phyloP scores from a whole-genome alignment of 1,140 invertebrate genomes.

The Drosophila rhopaloa region DNA sequence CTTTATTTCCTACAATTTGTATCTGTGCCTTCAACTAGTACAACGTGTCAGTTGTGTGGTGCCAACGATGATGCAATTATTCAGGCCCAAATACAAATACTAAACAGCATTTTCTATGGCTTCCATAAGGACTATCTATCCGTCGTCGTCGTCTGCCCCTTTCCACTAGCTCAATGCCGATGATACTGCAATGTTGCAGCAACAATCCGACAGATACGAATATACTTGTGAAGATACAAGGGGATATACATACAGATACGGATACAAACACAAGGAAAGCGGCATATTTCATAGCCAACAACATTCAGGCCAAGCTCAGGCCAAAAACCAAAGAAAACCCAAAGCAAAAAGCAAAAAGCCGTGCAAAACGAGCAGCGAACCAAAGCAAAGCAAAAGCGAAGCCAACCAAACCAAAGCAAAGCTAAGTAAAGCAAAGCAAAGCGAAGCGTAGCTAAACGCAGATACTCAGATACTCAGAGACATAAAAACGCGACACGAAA shows the following conservation, averaged over 20 bases:
- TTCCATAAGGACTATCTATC: constrained; percentile 41
- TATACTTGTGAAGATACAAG: constrained; percentile 14
- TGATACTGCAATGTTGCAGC: constrained; percentile 47
- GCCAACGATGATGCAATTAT: constrained; percentile 47
- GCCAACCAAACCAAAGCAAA: constrained; percentile 32
- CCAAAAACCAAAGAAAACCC: constrained; percentile 59
- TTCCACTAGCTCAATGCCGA: constrained; percentile 16
- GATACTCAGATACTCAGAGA: constrained; percentile 48
- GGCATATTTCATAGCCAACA: constrained; percentile 48
- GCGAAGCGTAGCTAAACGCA: constrained; percentile 42
- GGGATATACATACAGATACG: constrained; percentile 13
- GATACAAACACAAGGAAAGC: constrained; percentile 32
- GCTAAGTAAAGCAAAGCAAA: constrained; percentile 36
- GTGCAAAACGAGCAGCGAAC: constrained; percentile 26
- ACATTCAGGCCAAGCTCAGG: constrained; percentile 70
- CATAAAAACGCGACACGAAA: constrained; percentile 42
- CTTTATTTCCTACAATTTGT: not conserved
- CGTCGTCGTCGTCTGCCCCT: constrained; percentile 3
- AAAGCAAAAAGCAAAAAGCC: constrained; percentile 34
- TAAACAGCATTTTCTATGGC: constrained; percentile 34
- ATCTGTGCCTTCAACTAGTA: constrained; percentile 1
- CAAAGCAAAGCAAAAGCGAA: constrained; percentile 36
- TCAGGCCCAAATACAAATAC: constrained; percentile 20
- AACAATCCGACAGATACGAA: constrained; percentile 43
- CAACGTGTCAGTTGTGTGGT: constrained; percentile 13